Evolutionary conservation across 37 sponge, comb jelly and placozoan species (phyloP).

Genomic region (Mnemiopsis leidyi): DNA sequence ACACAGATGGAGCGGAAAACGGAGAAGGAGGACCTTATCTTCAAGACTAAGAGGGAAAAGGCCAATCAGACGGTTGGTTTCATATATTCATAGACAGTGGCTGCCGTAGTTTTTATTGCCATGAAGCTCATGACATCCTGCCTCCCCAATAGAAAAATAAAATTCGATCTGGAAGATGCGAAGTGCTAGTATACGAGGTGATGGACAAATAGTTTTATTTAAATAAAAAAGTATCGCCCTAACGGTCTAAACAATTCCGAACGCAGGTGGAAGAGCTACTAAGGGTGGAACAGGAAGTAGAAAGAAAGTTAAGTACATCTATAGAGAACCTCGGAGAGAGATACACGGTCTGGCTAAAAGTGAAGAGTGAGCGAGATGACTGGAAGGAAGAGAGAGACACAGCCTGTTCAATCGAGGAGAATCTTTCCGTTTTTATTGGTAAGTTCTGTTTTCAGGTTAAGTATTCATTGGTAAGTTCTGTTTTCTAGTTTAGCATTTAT

Average conservation of each 20-base stretch:
- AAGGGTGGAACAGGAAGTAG: neutral
- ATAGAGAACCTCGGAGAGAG: neutral
- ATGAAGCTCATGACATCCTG: too few relatives aligned
- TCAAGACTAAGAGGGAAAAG: neutral
- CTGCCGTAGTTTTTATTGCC: too few relatives aligned
- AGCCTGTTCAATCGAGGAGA: neutral
- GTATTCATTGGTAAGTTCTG: too few relatives aligned
- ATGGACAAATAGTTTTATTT: too few relatives aligned
- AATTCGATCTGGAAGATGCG: too few relatives aligned
- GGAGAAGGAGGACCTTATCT: neutral
- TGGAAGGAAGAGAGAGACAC: neutral
- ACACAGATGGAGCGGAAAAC: neutral
- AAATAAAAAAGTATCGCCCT: too few relatives aligned
- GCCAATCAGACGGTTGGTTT: neutral
- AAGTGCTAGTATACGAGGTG: too few relatives aligned
- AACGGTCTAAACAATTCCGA: too few relatives aligned
- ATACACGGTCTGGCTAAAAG: neutral
- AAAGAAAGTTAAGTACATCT: neutral
- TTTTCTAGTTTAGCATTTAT: too few relatives aligned
- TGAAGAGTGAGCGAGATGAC: neutral
- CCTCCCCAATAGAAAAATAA: too few relatives aligned
- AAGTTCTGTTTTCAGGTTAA: too few relatives aligned
- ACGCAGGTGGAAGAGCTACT: neutral
- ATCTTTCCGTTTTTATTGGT: neutral
- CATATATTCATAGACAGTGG: too few relatives aligned